Base-by-base conservation (phyloP, 2,888 invertebrate genomes). In the Buathra laborator region DNA sequence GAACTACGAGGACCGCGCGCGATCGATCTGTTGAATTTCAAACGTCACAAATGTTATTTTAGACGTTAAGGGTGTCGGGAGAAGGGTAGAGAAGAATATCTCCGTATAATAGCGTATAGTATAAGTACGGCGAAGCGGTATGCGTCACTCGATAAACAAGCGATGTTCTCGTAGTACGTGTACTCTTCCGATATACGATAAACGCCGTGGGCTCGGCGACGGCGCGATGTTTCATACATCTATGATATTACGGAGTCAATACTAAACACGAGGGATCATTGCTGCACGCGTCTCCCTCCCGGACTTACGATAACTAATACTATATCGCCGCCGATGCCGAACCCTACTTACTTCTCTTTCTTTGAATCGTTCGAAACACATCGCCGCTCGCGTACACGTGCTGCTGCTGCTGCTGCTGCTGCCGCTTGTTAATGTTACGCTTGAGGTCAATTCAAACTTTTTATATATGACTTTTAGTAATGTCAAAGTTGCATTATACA, bases 11-110 rank as follows among this genome's bases (percentile, higher is more conserved):
- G 64, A 64, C 59, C 48, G 74, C 67, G 76, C 66, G 84, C 62
- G 79, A 88, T 88, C 86, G 86, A 87, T 87, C 77, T 82, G 84
- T 79, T 84, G 86, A 86, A 87, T 85, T 85, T 78, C 84, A 84
- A 88, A 84, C 87, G 87, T 88, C 84, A 80, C 81, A 84, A 84
- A 86, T 87, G 86, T 87, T 86, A 88, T 87, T 88, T 87, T 86
- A 83, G 84, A 82, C 83, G 24, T 24, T 68, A 81, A 77, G 80
- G 78, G 67, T 77, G 84, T 62, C 44, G 24, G 68, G 16, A 14
- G 53, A 51, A 44, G 68, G 46, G 46, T 14, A 9, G 37, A 29
- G 32, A 14, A 6, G 6, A 37, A 44, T 12, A 44, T 44, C 6
- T 19, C 43, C 14, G 46, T 53, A 14, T n/a, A 68, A 68, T 29